Base-by-base conservation (phyloP, 1,140 invertebrate genomes). In the Drosophila navojoa region DNA sequence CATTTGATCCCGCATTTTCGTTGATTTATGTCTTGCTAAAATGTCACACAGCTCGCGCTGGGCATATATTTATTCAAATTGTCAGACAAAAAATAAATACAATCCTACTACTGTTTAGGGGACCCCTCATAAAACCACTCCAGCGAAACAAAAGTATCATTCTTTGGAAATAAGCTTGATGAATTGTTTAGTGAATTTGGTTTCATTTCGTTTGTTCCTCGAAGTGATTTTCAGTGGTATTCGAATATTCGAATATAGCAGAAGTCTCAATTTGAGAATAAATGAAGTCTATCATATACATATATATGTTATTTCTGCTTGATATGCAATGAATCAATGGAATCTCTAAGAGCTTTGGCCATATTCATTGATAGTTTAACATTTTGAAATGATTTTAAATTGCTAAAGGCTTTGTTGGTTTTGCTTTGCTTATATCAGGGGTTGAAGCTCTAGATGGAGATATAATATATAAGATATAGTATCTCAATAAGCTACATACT, bases 21-120 rank as follows among this genome's bases (percentile, higher is more conserved):
- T 84, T 89, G 84, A 89, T 89, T 89, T 89, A 89, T 89, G 84
- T 71, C 84, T 89, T 80, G 84, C 84, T 89, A 71, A 89, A 85
- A 85, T 68, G 60, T 74, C 70, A 77, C 76, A 81, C 71, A 75
- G 52, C 50, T 57, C 69, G 75, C 77, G 60, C 73, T 10, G 2
- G 35, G 35, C 5, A 6, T 10, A 35, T 9, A 77, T 86, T 90
- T 71, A 90, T 90, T 90, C 77, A 90, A 89, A 89, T 89, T 84
- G 70, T 70, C 44, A 40, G 27, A 22, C n/a, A 22, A 19, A 19
- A 59, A 57, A 3, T 40, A 68, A 54, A 45, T 15, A 29, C 15
- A 47, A 54, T 38, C 35, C 35, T 27, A 40, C 50, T 29, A 35
- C 60, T 27, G 42, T 40, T 71, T 67, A 15, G 57, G 19, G 16